phyloP scores from a whole-genome alignment of 2,888 invertebrate species.

The Amblyjoppa fuscipennis region DNA sequence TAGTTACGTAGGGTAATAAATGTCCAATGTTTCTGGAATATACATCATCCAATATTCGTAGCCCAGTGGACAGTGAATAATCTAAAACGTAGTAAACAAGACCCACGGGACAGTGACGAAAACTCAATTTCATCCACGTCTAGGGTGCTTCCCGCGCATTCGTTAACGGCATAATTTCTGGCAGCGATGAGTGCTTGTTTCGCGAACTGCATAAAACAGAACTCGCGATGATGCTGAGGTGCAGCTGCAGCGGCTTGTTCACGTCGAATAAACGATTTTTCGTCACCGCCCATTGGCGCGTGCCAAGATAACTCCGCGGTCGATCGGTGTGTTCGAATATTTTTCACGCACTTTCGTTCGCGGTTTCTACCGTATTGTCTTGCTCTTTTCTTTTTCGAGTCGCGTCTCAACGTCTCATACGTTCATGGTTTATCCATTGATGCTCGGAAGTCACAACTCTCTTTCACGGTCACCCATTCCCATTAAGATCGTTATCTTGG shows the following conservation, averaged over 20 bases:
- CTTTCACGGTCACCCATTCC: slow-evolving; percentile 38
- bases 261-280: slow-evolving; percentile 44
- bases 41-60: background rate
- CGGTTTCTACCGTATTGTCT: slow-evolving; percentile 8
- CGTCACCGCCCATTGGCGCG: slow-evolving; percentile 37
- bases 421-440: slow-evolving; percentile 49
- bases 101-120: slow-evolving; percentile 37
- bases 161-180: slow-evolving; percentile 40
- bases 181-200: slow-evolving; percentile 33
- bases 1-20: background rate
- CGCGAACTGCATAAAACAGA: slow-evolving; percentile 32
- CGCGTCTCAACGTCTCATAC: background rate
- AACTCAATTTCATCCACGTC: slow-evolving; percentile 46
- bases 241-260: slow-evolving; percentile 50
- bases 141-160: background rate
- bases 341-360: slow-evolving; percentile 33
- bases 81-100: background rate
- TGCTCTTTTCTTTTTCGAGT: background rate
- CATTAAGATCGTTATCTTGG: slow-evolving; percentile 54
- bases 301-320: slow-evolving; percentile 53
- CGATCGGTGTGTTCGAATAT: slow-evolving; percentile 48
- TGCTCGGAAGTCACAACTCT: slow-evolving; percentile 47
- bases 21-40: background rate
- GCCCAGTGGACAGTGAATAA: background rate
- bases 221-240: slow-evolving; percentile 10